Conservation (phyloP, 2,888 invertebrate species). For the Morpho deidamia region DNA sequence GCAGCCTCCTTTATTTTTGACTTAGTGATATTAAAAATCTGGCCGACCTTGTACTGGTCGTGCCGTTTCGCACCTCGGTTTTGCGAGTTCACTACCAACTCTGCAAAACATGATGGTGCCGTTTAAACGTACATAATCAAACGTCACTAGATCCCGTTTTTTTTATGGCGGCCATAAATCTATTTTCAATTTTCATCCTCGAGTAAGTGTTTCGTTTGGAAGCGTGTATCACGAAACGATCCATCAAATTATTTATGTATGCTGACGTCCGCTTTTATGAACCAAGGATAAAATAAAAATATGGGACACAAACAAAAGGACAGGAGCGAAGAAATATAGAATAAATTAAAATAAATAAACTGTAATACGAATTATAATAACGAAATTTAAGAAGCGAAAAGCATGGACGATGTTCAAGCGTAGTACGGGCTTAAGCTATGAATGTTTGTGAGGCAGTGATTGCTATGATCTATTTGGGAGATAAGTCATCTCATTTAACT, state of each 20-base stretch:
- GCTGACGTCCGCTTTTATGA: conserved; percentile 33
- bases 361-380: conserved; percentile 41
- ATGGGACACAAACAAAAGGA: conserved; percentile 48
- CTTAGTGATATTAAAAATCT: conserved; percentile 34
- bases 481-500: conserved; percentile 33
- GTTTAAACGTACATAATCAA: conserved; percentile 21
- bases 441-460: conserved; percentile 78
- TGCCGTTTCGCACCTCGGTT: conserved; percentile 27
- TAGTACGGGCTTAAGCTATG: conserved; percentile 72
- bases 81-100: conserved; percentile 31
- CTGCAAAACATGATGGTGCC: conserved; percentile 33
- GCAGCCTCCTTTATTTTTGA: conserved; percentile 35
- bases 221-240: conserved; percentile 28
- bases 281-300: conserved; percentile 33
- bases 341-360: conserved; percentile 46
- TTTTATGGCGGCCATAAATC: conserved; percentile 33
- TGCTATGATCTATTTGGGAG: conserved; percentile 61
- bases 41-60: conserved; percentile 29
- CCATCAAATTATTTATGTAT: conserved; percentile 15
- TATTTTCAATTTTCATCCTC: conserved; percentile 34
- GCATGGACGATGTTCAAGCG: conserved; percentile 68
- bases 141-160: conserved; percentile 22
- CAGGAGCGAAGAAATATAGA: conserved; percentile 48
- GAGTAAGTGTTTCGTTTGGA: conserved; percentile 25
- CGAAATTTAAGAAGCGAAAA: conserved; percentile 66